phyloP scores from a whole-genome alignment of 2,113 vertebrate genomes.

The Tragelaphus buxtoni region DNA sequence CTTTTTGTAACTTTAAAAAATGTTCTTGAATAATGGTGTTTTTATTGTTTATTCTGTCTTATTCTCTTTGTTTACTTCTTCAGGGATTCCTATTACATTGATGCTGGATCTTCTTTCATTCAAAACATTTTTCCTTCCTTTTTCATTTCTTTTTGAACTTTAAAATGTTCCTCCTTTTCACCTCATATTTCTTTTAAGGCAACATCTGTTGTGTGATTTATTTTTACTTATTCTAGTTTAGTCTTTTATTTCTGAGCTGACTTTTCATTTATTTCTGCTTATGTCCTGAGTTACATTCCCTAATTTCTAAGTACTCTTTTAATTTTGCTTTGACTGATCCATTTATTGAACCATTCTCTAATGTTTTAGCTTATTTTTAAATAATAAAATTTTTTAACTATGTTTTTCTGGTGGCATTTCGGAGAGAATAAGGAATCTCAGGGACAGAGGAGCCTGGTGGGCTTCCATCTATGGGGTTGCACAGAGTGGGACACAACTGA shows the following conservation, averaged over 20 bases:
- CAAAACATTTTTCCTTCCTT: not conserved
- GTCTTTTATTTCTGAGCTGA: not conserved
- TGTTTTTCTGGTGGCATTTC: not conserved
- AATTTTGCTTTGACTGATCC: not conserved
- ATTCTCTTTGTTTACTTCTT: not conserved
- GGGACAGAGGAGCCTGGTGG: not conserved
- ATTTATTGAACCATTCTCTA: not conserved
- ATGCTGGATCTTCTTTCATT: not conserved
- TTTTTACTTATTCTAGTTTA: not conserved
- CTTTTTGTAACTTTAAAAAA: not conserved
- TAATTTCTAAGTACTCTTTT: not conserved
- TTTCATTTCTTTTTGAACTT: not conserved
- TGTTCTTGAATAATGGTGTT: not conserved
- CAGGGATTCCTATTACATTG: not conserved
- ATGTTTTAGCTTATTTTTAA: not conserved
- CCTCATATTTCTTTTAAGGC: not conserved
- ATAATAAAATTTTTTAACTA: not conserved
- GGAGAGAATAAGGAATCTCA: not conserved
- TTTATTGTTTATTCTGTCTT: not conserved
- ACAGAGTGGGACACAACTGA: not conserved
- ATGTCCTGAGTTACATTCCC: not conserved
- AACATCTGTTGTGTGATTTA: not conserved
- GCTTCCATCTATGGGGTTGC: accelerated
- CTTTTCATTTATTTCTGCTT: not conserved
- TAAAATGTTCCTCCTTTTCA: not conserved